These are phyloP conservation scores for Coryphaenoides rupestris DNA, from an alignment of 2,113 vertebrate genomes.

Conservation along the genomic window DNA sequence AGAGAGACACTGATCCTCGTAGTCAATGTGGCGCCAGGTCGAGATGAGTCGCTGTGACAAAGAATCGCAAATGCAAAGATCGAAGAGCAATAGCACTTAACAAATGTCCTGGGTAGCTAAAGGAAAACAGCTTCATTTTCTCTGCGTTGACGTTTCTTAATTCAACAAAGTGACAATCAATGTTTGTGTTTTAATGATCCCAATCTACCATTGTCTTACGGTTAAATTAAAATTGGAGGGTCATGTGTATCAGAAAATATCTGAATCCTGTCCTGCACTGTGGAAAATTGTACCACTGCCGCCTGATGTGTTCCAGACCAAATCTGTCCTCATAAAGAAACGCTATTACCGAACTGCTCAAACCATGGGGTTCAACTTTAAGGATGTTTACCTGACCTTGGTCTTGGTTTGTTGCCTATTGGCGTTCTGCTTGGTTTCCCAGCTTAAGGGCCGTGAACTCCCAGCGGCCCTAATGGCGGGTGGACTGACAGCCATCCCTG, in stretches of 20 bases:
- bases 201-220: neutral
- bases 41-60: too few species aligned
- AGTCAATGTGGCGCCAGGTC: too few species aligned
- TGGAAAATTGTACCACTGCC: neutral
- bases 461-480: constrained; percentile 12
- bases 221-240: neutral
- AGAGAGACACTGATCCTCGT: too few species aligned
- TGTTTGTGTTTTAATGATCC: too few species aligned
- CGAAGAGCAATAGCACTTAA: too few species aligned
- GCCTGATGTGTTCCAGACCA: constrained; percentile 5
- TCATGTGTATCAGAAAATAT: too few species aligned
- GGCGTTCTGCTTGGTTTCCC: constrained; percentile 25
- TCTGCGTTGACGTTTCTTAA: too few species aligned
- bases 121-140: too few species aligned
- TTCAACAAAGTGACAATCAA: too few species aligned
- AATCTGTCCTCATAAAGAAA: neutral
- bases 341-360: neutral
- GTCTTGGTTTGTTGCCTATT: constrained; percentile 16
- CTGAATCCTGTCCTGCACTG: neutral
- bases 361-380: constrained; percentile 2
- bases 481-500: too few species aligned
- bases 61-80: too few species aligned
- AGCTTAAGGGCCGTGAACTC: constrained; percentile 29
- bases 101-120: too few species aligned
- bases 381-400: constrained; percentile 35